Base-by-base conservation (phyloP, 2,797 vertebrate species). In the Hyperoplus immaculatus region DNA sequence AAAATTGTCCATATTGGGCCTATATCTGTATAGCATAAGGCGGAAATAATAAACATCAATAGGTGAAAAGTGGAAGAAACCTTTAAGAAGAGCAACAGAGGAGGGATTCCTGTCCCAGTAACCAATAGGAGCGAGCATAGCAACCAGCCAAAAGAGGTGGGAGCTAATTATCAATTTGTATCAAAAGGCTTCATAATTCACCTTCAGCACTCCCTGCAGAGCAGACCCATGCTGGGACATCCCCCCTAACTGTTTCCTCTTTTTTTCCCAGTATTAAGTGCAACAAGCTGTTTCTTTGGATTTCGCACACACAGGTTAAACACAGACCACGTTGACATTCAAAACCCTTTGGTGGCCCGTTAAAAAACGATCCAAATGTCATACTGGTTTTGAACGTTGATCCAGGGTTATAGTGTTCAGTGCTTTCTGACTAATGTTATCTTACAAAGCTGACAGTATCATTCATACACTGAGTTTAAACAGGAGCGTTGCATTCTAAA, bases 241-340 rank as follows among this genome's bases (percentile, higher is more conserved):
- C 47, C 51, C 14, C 9, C 15, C n/a, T 18, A 36, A 9, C 51
- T 51, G 53, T 62, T 70, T 21, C 10, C 8, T 53, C 8, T 42
- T 10, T 15, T 51, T 49, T 54, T 65, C 21, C 18, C 14, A 57
- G 41, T 8, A 41, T 4, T 41, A 71, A 78, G 14, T 75, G 8
- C 46, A 68, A 43, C 66, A 77, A 82, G 60, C 60, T 82, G 70
- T 53, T 75, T 14, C 11, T 58, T 68, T 60, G 39, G 13, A 53
- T 43, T 45, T 49, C 68, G 16, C 47, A 42, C 21, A 51, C 39
- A 39, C 49, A 42, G 10, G 16, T 51, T 2, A 65, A 65, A 67
- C 66, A 51, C 10, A 53, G 46, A 45, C 36, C 39, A 18, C 9
- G 50, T 13, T 29, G 4, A 46, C 4, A 29, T 53, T 38, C n/a